Evolutionary conservation across 2,113 vertebrate genomes (phyloP), one percentile per base, ranked within the genome.

Genomic region (Pholis gunnellus): DNA sequence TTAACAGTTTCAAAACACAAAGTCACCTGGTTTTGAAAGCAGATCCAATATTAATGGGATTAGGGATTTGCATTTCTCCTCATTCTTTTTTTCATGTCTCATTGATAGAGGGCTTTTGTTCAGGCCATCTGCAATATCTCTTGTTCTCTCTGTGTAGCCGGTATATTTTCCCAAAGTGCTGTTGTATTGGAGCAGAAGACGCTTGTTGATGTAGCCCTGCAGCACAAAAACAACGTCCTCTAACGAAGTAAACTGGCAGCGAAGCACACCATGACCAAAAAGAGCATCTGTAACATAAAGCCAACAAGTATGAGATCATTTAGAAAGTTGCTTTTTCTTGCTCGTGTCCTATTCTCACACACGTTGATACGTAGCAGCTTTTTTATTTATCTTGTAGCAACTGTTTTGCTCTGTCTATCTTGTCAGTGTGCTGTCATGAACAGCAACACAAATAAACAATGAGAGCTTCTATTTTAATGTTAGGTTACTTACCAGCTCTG

Each of bases 111-210:
- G 14, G 6, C 11, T 59, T 38, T 79, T 82, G 79, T 88, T 90
- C 2, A 87, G 25, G 4, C 4, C 2, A 1, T 85, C 25, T 27
- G 57, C 72, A 46, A 88, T 0, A 4, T 65, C 9, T 36, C 20
- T 56, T 17, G 31, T 0, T 10, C 9, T 75, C 9, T 64, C 5
- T 1, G 70, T 88, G 79, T 64, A 81, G 56, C 83, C 87, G 0
- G 14, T 61, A 50, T 18, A 81, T 17, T 88, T 85, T 29, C 77
- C 82, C 70, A 50, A 11, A 17, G 83, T 87, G 89, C 84, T 87
- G 84, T 85, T 90, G 69, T 82, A 90, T 18, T 87, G 56, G 0
- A 0, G 9, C 6, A 75, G 1, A 15, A 90, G 22, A 18, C 72
- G 2, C 56, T 88, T 91, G 27, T 91, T 89, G 1, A 78, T 80